A percentile compares a stretch with the other conserved stretches of the same genome.
Evolutionary conservation across 2,797 vertebrate genomes (phyloP).

Genomic region (Myotis myotis): DNA sequence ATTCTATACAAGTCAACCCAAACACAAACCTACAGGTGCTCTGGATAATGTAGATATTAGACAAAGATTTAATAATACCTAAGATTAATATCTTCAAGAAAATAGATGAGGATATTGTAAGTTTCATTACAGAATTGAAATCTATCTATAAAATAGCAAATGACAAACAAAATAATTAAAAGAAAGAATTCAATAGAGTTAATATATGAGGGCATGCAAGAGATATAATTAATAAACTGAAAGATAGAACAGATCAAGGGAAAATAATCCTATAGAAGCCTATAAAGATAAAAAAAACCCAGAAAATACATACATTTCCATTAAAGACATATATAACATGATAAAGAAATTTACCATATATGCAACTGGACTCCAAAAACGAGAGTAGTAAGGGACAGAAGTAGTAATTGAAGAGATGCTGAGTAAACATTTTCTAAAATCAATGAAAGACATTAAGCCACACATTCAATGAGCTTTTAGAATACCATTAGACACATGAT

Average conservation of each 20-base stretch:
- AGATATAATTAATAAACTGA: background rate
- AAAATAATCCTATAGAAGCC: background rate
- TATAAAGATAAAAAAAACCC: background rate
- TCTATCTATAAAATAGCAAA: background rate
- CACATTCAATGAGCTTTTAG: background rate
- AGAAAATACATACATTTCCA: background rate
- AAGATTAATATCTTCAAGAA: background rate
- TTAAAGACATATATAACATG: background rate
- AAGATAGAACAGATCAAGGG: background rate
- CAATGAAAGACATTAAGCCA: background rate
- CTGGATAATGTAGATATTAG: background rate
- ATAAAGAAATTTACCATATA: background rate
- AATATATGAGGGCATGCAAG: background rate
- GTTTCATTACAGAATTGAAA: background rate
- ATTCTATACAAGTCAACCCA: background rate
- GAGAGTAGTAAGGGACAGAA: background rate
- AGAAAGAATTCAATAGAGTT: background rate
- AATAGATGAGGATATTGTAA: background rate
- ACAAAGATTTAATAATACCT: background rate
- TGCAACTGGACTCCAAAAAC: background rate
- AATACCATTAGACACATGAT: background rate
- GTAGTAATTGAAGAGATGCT: background rate
- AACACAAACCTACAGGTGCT: background rate
- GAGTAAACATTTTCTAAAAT: background rate
- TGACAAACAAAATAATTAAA: background rate